Conservation (phyloP, 2,888 invertebrate species). For the Dione juno region DNA sequence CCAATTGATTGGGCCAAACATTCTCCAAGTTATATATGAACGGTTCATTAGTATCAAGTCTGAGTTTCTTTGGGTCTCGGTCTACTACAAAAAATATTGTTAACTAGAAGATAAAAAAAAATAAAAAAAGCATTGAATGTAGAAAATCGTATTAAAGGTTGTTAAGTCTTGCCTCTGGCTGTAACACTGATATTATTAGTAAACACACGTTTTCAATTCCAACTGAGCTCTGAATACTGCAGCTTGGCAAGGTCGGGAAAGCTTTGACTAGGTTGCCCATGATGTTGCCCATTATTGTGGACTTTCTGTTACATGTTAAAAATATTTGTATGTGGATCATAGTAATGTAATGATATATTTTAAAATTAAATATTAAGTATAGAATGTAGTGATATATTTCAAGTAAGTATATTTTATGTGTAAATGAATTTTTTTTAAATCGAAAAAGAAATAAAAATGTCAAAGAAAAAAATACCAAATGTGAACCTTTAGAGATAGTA, state of each 20-base stretch:
- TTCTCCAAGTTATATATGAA: too few relatives aligned
- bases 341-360: neutral
- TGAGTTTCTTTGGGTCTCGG: too few relatives aligned
- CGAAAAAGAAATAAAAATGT: too few relatives aligned
- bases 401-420: too few relatives aligned
- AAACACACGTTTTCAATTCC: conserved; percentile 46
- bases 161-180: conserved; percentile 8
- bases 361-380: too few relatives aligned
- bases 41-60: too few relatives aligned
- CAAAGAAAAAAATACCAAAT: too few relatives aligned
- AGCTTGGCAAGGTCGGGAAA: conserved; percentile 40
- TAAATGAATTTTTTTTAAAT: too few relatives aligned
- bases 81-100: too few relatives aligned
- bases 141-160: conserved; percentile 9
- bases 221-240: conserved; percentile 39
- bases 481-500: too few relatives aligned
- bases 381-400: too few relatives aligned
- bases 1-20: too few relatives aligned
- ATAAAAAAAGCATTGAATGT: neutral
- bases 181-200: conserved; percentile 41
- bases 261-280: conserved; percentile 33
- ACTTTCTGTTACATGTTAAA: neutral
- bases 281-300: neutral
- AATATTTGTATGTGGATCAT: neutral
- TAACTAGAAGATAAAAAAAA: neutral